Evolutionary conservation across 2,113 vertebrate species (phyloP).

Genomic region (Lycocorax pyrrhopterus): DNA sequence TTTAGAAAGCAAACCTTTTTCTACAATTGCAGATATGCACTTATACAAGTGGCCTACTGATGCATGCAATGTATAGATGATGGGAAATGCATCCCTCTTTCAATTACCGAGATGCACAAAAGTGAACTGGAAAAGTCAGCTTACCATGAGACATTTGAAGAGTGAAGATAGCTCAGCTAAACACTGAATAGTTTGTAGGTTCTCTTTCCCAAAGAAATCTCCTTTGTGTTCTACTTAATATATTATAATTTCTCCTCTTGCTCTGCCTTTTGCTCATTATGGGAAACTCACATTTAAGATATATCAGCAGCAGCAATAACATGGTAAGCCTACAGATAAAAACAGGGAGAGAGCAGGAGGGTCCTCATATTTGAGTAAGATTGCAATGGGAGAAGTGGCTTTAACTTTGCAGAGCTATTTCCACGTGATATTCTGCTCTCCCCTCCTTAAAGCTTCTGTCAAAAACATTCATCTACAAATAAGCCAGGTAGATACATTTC

Average conservation of each 20-base stretch:
- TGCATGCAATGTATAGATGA: not conserved
- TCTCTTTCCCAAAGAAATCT: not conserved
- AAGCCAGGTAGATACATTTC: not conserved
- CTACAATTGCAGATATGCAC: not conserved
- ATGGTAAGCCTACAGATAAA: not conserved
- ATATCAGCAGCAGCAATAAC: rapidly evolving
- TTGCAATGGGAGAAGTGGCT: not conserved
- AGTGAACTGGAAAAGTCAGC: not conserved
- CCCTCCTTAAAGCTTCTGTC: not conserved
- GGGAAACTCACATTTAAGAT: not conserved
- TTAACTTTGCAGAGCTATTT: not conserved
- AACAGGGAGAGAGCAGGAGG: not conserved
- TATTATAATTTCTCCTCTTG: not conserved
- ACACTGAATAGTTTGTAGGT: not conserved
- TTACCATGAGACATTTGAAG: not conserved
- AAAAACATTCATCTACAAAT: not conserved
- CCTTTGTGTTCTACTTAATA: not conserved
- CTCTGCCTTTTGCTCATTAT: not conserved
- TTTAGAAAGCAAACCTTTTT: not conserved
- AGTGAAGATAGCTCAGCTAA: not conserved
- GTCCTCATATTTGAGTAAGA: not conserved
- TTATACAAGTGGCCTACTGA: not conserved
- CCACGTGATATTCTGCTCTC: not conserved
- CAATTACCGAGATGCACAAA: not conserved
- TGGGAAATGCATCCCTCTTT: not conserved